phyloP scores from a whole-genome alignment of 1,140 invertebrate species.

The Panulirus ornatus region DNA sequence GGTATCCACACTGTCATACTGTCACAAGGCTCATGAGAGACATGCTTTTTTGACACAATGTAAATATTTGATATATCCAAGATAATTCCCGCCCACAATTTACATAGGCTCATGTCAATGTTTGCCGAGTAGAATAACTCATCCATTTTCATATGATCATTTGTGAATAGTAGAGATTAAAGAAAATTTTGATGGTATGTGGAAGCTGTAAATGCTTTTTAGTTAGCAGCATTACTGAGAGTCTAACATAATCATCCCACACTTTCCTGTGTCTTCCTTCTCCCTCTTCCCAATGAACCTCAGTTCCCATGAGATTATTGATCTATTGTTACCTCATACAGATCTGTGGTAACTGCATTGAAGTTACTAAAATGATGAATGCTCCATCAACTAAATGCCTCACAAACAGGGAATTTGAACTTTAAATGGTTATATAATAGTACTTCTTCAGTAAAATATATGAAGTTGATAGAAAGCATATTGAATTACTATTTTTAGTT shows the following conservation, averaged over 20 bases:
- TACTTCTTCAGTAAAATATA: background rate
- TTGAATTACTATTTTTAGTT: constrained; percentile 28
- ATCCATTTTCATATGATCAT: constrained; percentile 28
- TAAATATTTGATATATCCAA: constrained; percentile 18
- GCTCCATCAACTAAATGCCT: background rate
- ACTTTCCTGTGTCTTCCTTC: constrained; percentile 54
- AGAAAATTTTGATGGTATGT: constrained; percentile 9
- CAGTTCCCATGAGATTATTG: constrained; percentile 27
- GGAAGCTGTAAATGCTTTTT: constrained; percentile 14
- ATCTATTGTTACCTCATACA: constrained; percentile 25
- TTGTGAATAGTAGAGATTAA: constrained; percentile 22
- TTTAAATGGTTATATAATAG: constrained; percentile 16
- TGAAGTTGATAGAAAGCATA: background rate
- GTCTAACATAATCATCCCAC: constrained; percentile 29
- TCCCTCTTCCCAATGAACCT: constrained; percentile 29
- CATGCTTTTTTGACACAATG: constrained; percentile 19
- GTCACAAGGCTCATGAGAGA: constrained; percentile 18
- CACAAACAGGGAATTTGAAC: constrained; percentile 46
- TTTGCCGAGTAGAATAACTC: constrained; percentile 24
- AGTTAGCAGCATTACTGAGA: constrained; percentile 13
- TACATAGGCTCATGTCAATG: constrained; percentile 22
- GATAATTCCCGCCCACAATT: constrained; percentile 41
- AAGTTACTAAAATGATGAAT: constrained; percentile 13
- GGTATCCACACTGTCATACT: constrained; percentile 21
- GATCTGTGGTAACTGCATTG: constrained; percentile 7